Base-by-base conservation (phyloP, 2,113 vertebrate species). In the Anoplopoma fimbria region DNA sequence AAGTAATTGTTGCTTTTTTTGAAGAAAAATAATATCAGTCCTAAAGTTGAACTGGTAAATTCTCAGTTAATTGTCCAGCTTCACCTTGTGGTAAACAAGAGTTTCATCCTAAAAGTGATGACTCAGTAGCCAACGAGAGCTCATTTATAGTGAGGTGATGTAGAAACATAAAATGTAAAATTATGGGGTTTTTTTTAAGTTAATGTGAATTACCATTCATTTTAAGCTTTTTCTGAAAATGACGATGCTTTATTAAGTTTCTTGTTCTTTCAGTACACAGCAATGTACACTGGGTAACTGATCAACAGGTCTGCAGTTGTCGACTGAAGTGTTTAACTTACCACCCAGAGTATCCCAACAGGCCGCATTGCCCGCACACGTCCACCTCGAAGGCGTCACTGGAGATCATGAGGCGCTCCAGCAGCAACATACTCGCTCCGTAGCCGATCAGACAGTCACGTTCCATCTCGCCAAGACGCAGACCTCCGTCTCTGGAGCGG, bases 351-450 rank as follows among this genome's bases (percentile, higher is more conserved):
- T 99, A 99, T 25, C 98, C 98, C 83, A 99, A 90, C 91, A 99
- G 94, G 77, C 98, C 98, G 51, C 98, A 99, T 88, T 99, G 97
- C 27, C 96, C 98, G 25, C 98, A 99, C 63, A 99, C 98, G 21
- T 99, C 98, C 84, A 99, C 98, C 93, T 99, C 97, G 64, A 99
- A 99, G 74, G 98, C 98, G 36, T 99, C 98, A 9, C 98, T 99
- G 89, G 98, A 99, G 93, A 99, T 99, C 98, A 99, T 99, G 77
- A 99, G 96, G 23, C 98, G 96, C 93, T 99, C 98, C 86, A 99
- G 77, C 14, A 99, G 88, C 51, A 99, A 94, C 98, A 99, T 99
- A 89, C 98, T 99, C 64, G 98, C 98, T 83, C 98, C 98, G 21
- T 99, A 99, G 73, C 98, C 98, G 31, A 99, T 99, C 94, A 99